A percentile compares a stretch with the other conserved stretches of the same genome.
Evolutionary conservation across 2,888 invertebrate species (phyloP).

Genomic region (Epinotia nisella): DNA sequence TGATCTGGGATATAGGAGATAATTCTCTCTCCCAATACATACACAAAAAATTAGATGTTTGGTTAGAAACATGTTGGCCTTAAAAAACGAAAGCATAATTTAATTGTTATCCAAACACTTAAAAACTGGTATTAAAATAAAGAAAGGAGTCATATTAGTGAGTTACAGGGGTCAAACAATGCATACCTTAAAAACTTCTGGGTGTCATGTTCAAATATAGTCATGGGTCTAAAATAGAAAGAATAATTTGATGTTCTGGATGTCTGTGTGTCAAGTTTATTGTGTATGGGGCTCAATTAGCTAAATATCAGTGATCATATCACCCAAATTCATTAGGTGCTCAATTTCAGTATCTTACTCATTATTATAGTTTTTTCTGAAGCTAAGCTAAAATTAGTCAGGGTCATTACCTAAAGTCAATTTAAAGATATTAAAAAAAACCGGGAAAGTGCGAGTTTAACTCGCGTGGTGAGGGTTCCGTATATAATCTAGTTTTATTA

Average conservation of each 20-base stretch:
- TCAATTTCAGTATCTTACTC: too few species aligned
- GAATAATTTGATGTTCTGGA: slow-evolving; percentile 18
- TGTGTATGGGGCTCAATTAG: neutral
- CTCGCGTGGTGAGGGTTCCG: too few species aligned
- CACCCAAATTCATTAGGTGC: neutral
- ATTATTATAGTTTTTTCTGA: too few species aligned
- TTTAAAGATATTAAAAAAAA: too few species aligned
- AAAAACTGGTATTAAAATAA: slow-evolving; percentile 5
- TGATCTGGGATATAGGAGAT: neutral
- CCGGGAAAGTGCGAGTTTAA: too few species aligned
- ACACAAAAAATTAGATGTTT: too few species aligned
- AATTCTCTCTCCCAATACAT: neutral
- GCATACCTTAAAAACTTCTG: slow-evolving; percentile 44
- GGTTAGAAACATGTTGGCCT: too few species aligned
- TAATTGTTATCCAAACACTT: slow-evolving; percentile 1
- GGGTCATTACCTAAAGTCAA: too few species aligned
- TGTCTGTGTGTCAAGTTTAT: neutral
- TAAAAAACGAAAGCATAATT: neutral
- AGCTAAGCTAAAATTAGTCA: too few species aligned
- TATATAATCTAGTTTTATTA: too few species aligned
- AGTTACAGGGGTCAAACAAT: slow-evolving; percentile 18
- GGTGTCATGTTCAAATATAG: slow-evolving; percentile 45
- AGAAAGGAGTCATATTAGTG: slow-evolving; percentile 15
- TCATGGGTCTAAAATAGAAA: slow-evolving; percentile 45
- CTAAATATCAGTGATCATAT: neutral